phyloP scores from a whole-genome alignment of 2,113 vertebrate genomes.

The Centrocercus urophasianus region DNA sequence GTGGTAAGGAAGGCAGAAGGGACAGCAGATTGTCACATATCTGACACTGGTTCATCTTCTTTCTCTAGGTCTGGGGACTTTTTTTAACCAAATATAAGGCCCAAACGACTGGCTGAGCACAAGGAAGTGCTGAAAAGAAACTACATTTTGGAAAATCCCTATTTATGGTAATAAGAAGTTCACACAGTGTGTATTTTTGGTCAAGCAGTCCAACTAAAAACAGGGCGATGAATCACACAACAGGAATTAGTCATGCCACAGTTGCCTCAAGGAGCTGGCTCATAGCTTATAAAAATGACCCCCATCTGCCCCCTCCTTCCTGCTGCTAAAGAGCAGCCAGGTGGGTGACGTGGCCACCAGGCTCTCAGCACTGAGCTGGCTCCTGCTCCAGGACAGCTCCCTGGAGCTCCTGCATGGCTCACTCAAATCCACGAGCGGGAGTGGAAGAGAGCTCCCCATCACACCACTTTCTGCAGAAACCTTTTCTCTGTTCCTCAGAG shows the following conservation, averaged over 20 bases:
- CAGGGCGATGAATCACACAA: slow-evolving; percentile 43
- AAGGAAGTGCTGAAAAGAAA: not conserved
- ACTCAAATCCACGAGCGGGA: not conserved
- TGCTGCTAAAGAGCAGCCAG: slow-evolving; percentile 3
- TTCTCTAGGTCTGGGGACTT: not conserved
- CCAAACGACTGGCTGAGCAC: not conserved
- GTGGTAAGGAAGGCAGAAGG: not conserved
- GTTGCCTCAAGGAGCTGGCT: not conserved
- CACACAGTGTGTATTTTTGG: not conserved
- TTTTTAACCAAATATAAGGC: not conserved
- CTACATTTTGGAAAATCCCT: slow-evolving; percentile 4
- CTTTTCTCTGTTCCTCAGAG: not conserved
- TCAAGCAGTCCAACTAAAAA: not conserved
- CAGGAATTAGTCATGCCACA: slow-evolving; percentile 40
- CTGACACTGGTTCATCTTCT: not conserved
- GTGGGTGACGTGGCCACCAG: not conserved
- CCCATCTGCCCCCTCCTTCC: not conserved
- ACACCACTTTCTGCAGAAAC: not conserved
- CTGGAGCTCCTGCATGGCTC: not conserved
- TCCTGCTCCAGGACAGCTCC: not conserved
- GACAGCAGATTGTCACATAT: not conserved
- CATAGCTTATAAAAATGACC: not conserved
- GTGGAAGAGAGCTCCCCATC: not conserved
- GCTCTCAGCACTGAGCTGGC: not conserved
- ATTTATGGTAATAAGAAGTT: slow-evolving; percentile 27